Base-by-base conservation (phyloP, 2,888 invertebrate genomes). In the Magallana nippona region DNA sequence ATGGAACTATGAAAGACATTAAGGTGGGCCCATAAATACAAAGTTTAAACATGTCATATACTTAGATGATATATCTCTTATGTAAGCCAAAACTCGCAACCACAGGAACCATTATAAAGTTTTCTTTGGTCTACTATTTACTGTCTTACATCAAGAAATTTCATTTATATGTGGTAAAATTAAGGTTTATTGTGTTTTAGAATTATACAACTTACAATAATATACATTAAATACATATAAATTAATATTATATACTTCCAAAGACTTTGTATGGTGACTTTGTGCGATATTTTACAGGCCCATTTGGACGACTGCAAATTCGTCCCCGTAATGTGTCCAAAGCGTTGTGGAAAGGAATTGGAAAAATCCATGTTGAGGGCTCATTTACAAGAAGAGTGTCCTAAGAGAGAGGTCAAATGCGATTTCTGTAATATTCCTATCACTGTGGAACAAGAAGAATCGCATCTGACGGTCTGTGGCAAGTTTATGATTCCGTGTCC, bases 1-100 rank as follows among this genome's bases (percentile, higher is more conserved):
- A 87, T 5, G 94, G 94, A 55, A 56, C 81, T 10, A 88, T 94
- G 19, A 89, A 87, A 58, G 91, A 92, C 60, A 86, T 93, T 11
- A 85, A 87, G 82, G 92, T 93, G 27, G 22, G 27, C 3, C 27
- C 22, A 15, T 13, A 17, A 17, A 19, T 32, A 15, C 2, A 27
- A 55, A 79, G 27, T 78, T 63, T 15, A 3, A 60, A 17, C 60
- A 60, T 2, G n/a, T 15, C 10, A 19, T 60, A n/a, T 10, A 1
- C 19, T 60, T 3, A 10, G 0, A 19, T 19, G 10, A 19, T n/a
- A 60, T 60, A 10, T 60, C 19, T 60, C 1, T 32, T 22, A 22
- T 44, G 44, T 44, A 3, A 8, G 44, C 8, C 44, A 8, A 44
- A 44, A 44, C 8, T 44, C 44, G 44, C 44, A 44, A 8, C 44